Evolutionary conservation across 2,113 vertebrate genomes (phyloP).

Genomic region (Corynorhinus townsendii): DNA sequence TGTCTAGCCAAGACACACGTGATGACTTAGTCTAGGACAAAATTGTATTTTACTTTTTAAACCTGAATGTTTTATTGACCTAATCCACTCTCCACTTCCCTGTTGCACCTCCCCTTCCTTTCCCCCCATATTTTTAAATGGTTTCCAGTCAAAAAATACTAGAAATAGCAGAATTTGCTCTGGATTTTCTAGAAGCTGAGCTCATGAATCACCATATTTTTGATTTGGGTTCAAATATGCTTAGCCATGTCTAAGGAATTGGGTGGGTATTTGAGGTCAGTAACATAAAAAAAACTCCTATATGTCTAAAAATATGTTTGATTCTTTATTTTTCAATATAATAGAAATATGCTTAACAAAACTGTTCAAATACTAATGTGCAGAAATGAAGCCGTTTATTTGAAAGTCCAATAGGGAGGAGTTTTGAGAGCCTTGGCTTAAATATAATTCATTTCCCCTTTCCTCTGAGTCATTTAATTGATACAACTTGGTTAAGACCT

Average conservation of each 20-base stretch:
- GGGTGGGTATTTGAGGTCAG: not conserved
- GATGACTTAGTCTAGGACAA: conserved; percentile 32
- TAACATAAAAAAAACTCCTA: not conserved
- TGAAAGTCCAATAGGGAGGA: conserved; percentile 32
- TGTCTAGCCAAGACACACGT: conserved; percentile 10
- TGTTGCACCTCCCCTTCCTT: no score
- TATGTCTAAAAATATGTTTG: not conserved
- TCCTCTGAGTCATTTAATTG: conserved; percentile 49
- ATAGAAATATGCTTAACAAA: conserved; percentile 1
- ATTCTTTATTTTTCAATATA: conserved; percentile 25
- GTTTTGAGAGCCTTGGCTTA: conserved; percentile 44
- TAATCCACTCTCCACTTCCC: not conserved
- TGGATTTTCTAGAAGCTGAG: not conserved
- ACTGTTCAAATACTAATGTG: not conserved
- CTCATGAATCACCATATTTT: conserved; percentile 10
- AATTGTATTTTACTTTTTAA: conserved; percentile 41
- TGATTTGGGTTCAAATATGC: conserved; percentile 30
- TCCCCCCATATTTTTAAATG: not conserved
- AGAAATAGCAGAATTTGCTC: conserved; percentile 19
- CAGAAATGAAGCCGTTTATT: conserved; percentile 16
- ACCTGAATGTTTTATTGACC: not conserved
- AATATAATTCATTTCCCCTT: conserved; percentile 39
- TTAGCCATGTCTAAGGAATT: not conserved
- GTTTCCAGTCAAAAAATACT: not conserved
- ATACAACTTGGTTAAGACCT: conserved; percentile 21